Evolutionary conservation across 2,797 vertebrate species (phyloP), one percentile per base, ranked within the genome.

Genomic region (Smutsia gigantea): DNA sequence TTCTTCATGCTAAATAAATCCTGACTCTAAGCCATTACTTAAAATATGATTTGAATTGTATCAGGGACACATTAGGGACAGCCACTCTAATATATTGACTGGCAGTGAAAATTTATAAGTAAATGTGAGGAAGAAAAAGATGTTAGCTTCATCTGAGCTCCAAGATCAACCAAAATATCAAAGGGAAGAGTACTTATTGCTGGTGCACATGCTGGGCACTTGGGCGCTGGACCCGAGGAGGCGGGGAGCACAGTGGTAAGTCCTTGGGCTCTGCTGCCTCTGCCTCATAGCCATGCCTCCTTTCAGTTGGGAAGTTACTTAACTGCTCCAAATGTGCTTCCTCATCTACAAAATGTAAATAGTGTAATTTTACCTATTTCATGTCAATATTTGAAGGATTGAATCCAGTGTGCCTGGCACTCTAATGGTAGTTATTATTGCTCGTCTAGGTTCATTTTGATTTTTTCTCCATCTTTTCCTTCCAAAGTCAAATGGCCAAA

Each of bases 1-100:
- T 85, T 75, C 21, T 55, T 75, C 23, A 37, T 57, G 97, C 63
- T 89, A 82, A 97, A 55, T 93, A 96, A 97, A 96, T 79, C 64
- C 53, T 61, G 14, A 96, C 83, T 97, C 27, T 87, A 97, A 79
- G 59, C 29, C 63, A 88, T 86, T 53, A 64, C 46, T 63, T 87
- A 64, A 64, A 83, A 90, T n/a, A 61, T 77, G 87, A 81, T 86
- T 68, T 75, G 57, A 89, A 90, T 83, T 66, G 19, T 68, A 87
- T 18, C 10, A 2, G 46, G 53, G 71, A 21, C 5, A 66, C 15
- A 46, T 83, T 69, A 81, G 31, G 46, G 61, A 78, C 29, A 61
- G 49, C 27, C 31, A 25, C 25, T 37, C 5, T 66, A 82, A 74
- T 34, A 9, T 75, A 61, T 6, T 63, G 77, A 18, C 27, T 51